Base-by-base conservation (phyloP, 2,888 invertebrate genomes). In the Caenorhabditis wallacei region DNA sequence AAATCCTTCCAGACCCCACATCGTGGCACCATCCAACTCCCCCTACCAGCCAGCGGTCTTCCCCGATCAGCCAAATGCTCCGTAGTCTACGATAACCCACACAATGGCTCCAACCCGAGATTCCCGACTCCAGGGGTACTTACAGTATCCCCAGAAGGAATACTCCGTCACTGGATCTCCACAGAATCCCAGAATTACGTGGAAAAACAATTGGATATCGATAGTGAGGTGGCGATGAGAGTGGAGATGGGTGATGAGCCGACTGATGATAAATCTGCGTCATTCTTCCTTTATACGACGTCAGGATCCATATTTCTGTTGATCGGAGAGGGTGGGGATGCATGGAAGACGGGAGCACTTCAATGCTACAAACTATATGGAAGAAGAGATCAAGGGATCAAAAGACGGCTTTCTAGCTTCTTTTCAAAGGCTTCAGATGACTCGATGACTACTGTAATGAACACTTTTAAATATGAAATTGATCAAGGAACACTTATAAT, bases 91-190 rank as follows among this genome's bases (percentile, higher is more conserved):
- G 74, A 84, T 1, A 37, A 68, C 16, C 40, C 22, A 0, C n/a
- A 53, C 16, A 20, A 18, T 11, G 18, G 13, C 5, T 46, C 57
- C 11, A 64, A 54, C 26, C 4, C 30, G 4, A 57, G 69, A 10
- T 10, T 35, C 5, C 54, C 63, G 3, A 43, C 43, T 20, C 79
- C 78, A 11, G 84, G 75, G 35, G 76, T 84, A 24, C 26, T 84
- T 7, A 57, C 75, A 20, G 56, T 76, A 8, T 76, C 80, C 13
- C 84, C 78, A 18, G 84, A 84, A 80, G 84, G 84, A 2, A 80
- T 84, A 18, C 76, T 80, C 18, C 70, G 84, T 16, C 84, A 84
- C 26, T 84, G 84, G 80, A 57, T 70, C 0, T 56, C 80, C 0
- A 80, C 75, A 1, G 30, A 64, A 54, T 71, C 69, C 4, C 71